Evolutionary conservation across 2,113 vertebrate genomes (phyloP).

Genomic region (Pelvicachromis taeniatus): DNA sequence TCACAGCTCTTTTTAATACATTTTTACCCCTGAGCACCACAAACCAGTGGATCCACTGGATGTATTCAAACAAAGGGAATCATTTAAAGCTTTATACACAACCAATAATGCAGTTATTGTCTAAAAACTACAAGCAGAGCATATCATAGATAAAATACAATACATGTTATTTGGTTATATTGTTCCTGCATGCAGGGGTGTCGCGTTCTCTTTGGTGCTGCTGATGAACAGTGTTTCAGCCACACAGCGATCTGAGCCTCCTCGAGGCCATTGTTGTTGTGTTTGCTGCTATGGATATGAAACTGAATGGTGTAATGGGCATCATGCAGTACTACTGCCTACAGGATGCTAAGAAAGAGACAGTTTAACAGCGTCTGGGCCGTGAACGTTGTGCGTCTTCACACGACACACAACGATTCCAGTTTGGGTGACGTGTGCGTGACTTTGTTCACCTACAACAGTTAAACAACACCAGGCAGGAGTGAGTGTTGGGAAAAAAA

Average conservation of each 20-base stretch:
- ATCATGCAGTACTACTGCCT: neutral
- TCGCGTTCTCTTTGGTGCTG: conserved; percentile 20
- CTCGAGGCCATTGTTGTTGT: neutral
- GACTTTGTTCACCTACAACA: neutral
- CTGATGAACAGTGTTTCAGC: conserved; percentile 1
- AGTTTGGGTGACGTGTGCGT: neutral
- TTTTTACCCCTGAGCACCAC: conserved; percentile 71
- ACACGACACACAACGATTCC: too few species aligned
- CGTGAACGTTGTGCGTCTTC: too few species aligned
- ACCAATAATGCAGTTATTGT: conserved; percentile 52
- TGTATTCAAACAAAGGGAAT: conserved; percentile 58
- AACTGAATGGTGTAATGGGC: neutral
- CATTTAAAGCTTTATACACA: conserved; percentile 64
- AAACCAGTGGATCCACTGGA: conserved; percentile 76
- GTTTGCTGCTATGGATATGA: neutral
- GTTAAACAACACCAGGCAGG: neutral
- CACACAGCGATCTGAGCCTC: conserved; percentile 27
- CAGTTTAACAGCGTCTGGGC: rapidly evolving
- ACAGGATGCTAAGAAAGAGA: neutral
- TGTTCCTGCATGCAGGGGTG: conserved; percentile 24
- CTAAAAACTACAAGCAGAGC: conserved; percentile 72
- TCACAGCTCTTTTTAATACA: conserved; percentile 27
- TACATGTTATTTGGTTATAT: conserved; percentile 60
- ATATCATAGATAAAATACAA: conserved; percentile 66
- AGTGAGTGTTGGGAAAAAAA: neutral